Evolutionary conservation across 2,888 invertebrate genomes (phyloP).

Genomic region (Drosophila phalerata): DNA sequence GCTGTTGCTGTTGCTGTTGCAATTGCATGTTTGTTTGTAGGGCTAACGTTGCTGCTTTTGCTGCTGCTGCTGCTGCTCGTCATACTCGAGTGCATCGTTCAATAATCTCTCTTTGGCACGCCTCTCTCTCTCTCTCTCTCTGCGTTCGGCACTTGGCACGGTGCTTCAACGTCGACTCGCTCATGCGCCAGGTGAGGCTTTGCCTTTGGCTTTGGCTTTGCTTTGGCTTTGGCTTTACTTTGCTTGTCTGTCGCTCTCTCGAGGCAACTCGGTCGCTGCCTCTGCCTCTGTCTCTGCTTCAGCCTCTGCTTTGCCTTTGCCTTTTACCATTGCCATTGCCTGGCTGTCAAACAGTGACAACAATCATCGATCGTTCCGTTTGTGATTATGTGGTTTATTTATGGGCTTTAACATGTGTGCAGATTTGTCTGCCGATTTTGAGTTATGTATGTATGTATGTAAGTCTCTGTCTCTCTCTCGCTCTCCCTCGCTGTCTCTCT

Average conservation of each 20-base stretch:
- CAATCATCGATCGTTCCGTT: slow-evolving; percentile 85
- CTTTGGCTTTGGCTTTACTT: slow-evolving; percentile 52
- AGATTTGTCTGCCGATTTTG: slow-evolving; percentile 84
- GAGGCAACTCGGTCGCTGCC: slow-evolving; percentile 12
- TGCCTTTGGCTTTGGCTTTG: slow-evolving; percentile 46
- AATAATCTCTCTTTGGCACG: slow-evolving; percentile 81
- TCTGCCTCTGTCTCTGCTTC: slow-evolving; percentile 19
- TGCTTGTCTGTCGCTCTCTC: slow-evolving; percentile 67
- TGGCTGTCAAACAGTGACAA: slow-evolving; percentile 84
- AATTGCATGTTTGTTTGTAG: slow-evolving; percentile 65
- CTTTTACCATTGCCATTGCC: slow-evolving; percentile 61
- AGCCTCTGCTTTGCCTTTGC: slow-evolving; percentile 34
- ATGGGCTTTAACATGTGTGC: slow-evolving; percentile 84
- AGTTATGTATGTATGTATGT: slow-evolving; percentile 65
- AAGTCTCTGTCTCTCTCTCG: slow-evolving; percentile 1
- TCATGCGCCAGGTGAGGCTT: slow-evolving; percentile 65
- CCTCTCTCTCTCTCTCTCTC: slow-evolving; percentile 79
- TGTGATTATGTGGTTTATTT: slow-evolving; percentile 85
- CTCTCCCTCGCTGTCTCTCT: neutral
- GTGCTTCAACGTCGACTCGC: slow-evolving; percentile 67
- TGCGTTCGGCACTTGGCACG: slow-evolving; percentile 78
- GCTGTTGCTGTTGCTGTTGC: slow-evolving; percentile 50
- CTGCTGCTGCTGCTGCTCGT: slow-evolving; percentile 56
- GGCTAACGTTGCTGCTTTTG: slow-evolving; percentile 36
- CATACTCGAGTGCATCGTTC: slow-evolving; percentile 81